Evolutionary conservation across 2,113 vertebrate genomes (phyloP).

Genomic region (Tetrao urogallus): DNA sequence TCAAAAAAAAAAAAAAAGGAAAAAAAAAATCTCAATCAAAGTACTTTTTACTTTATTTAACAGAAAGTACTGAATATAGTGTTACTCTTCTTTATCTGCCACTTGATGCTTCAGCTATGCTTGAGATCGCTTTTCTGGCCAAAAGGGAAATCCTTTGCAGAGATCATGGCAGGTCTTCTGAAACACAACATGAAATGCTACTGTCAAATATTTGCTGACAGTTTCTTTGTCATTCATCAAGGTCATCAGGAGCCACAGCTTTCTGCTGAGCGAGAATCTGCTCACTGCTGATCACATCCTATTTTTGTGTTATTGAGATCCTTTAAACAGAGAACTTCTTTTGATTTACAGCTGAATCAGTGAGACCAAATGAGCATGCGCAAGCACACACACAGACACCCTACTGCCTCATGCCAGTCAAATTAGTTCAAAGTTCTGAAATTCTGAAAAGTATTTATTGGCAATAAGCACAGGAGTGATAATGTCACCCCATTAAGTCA

Average conservation of each 20-base stretch:
- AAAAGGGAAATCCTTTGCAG: neutral
- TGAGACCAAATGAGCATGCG: neutral
- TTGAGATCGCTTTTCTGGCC: neutral
- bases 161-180: neutral
- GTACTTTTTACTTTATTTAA: neutral
- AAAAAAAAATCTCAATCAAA: neutral
- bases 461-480: neutral
- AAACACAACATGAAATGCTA: neutral
- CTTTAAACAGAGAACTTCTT: neutral
- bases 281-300: neutral
- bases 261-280: neutral
- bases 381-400: neutral
- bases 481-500: neutral
- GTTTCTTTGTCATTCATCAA: neutral
- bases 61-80: neutral
- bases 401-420: neutral
- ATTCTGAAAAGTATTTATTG: neutral
- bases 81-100: neutral
- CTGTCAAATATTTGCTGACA: neutral
- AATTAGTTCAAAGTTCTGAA: neutral
- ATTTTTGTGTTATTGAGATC: neutral
- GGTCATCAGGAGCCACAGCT: neutral
- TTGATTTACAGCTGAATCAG: neutral
- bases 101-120: neutral
- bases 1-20: no score